Conservation (phyloP, 2,888 invertebrate genomes). For the Spodoptera littoralis region DNA sequence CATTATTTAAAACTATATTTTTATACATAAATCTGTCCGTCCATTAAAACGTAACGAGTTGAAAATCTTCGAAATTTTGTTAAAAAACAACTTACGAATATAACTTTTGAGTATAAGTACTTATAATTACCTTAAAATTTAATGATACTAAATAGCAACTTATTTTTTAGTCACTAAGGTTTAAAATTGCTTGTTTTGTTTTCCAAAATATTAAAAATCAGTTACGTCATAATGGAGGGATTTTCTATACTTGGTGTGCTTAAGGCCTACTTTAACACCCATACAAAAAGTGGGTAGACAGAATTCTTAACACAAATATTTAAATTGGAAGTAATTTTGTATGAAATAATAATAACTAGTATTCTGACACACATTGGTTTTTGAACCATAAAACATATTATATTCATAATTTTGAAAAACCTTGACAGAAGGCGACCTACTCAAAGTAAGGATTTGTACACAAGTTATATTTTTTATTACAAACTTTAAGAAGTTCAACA, state of each 20-base stretch:
- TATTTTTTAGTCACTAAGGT: not conserved
- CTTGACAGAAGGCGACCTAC: conserved; percentile 3
- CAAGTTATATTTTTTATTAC: no score
- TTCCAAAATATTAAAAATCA: not conserved
- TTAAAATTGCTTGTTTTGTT: not conserved
- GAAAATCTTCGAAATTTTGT: not conserved
- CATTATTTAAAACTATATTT: conserved; percentile 60
- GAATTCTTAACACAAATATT: conserved; percentile 26
- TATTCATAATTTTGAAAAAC: not conserved
- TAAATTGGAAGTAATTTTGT: conserved; percentile 33
- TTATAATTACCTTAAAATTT: not conserved
- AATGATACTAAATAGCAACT: not conserved
- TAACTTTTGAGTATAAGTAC: not conserved
- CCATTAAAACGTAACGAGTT: conserved; percentile 33
- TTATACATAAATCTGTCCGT: conserved; percentile 44
- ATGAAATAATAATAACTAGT: conserved; percentile 35
- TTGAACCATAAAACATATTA: conserved; percentile 42
- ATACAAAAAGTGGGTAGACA: conserved; percentile 19
- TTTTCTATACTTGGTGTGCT: conserved; percentile 40
- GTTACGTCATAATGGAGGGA: conserved; percentile 32
- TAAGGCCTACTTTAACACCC: conserved; percentile 31
- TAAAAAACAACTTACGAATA: not conserved
- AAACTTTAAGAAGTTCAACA: no score
- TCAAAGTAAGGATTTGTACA: not conserved
- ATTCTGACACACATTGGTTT: conserved; percentile 20